Evolutionary conservation across 2,888 invertebrate species (phyloP).

Genomic region (Drosophila recens): DNA sequence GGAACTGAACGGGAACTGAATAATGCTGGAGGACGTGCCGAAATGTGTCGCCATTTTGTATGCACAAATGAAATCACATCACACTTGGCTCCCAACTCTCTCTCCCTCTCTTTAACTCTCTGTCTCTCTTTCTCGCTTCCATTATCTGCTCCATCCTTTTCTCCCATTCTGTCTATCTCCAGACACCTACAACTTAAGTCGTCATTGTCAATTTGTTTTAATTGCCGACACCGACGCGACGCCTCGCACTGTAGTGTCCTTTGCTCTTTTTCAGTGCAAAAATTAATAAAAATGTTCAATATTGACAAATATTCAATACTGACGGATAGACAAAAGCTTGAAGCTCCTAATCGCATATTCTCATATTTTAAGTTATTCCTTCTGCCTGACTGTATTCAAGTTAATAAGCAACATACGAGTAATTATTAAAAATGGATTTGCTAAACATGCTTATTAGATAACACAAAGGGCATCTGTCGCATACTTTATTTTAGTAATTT

Average conservation of each 20-base stretch:
- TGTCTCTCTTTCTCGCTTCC: not conserved
- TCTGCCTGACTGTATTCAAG: too few relatives aligned
- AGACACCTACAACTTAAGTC: constrained; percentile 68
- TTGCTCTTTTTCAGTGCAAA: not conserved
- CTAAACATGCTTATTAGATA: too few relatives aligned
- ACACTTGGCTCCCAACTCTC: constrained; percentile 41
- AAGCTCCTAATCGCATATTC: too few relatives aligned
- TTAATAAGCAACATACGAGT: too few relatives aligned
- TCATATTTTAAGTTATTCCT: too few relatives aligned
- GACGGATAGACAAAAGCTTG: too few relatives aligned
- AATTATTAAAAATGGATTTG: too few relatives aligned
- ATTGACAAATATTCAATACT: too few relatives aligned
- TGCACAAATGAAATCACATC: constrained; percentile 80
- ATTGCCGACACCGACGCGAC: constrained; percentile 58
- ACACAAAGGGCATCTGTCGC: too few relatives aligned
- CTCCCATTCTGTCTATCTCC: not conserved
- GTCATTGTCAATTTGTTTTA: constrained; percentile 81
- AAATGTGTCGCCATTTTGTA: constrained; percentile 75
- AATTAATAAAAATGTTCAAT: not conserved
- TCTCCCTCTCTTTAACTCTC: not conserved
- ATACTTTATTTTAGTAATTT: not conserved
- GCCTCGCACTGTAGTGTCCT: not conserved
- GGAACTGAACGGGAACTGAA: constrained; percentile 20
- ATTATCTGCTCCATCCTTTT: not conserved
- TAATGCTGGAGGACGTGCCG: constrained; percentile 64